Evolutionary conservation across 2,113 vertebrate genomes (phyloP).

Genomic region (Psilopogon haemacephalus): DNA sequence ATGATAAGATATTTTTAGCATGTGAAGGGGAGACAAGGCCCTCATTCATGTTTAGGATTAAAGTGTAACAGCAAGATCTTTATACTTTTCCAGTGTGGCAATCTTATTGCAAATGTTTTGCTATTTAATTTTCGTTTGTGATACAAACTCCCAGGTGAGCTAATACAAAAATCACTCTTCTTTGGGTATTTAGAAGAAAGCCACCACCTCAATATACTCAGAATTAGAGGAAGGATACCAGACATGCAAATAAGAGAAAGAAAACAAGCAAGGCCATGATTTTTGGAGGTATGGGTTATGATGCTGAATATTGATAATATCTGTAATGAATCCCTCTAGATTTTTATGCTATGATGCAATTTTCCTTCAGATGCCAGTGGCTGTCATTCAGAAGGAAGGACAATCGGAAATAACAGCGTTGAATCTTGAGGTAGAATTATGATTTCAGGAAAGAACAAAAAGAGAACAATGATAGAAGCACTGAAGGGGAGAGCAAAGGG

Average conservation of each 20-base stretch:
- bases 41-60: neutral
- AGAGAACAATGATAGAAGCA: neutral
- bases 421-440: neutral
- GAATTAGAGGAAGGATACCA: neutral
- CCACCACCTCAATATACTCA: neutral
- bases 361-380: neutral
- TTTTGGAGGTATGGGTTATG: neutral
- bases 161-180: neutral
- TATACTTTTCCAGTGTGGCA: neutral
- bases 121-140: neutral
- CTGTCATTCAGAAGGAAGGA: neutral
- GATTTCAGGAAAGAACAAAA: neutral
- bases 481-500: neutral
- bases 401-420: neutral
- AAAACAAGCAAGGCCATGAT: neutral
- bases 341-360: neutral
- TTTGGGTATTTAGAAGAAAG: neutral
- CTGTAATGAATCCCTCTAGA: neutral
- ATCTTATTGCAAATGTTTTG: neutral
- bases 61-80: neutral
- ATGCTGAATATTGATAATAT: neutral
- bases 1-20: neutral
- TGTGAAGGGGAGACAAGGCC: neutral
- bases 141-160: neutral
- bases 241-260: neutral